phyloP scores from a whole-genome alignment of 2,888 invertebrate species.

The Monopis laevigella region DNA sequence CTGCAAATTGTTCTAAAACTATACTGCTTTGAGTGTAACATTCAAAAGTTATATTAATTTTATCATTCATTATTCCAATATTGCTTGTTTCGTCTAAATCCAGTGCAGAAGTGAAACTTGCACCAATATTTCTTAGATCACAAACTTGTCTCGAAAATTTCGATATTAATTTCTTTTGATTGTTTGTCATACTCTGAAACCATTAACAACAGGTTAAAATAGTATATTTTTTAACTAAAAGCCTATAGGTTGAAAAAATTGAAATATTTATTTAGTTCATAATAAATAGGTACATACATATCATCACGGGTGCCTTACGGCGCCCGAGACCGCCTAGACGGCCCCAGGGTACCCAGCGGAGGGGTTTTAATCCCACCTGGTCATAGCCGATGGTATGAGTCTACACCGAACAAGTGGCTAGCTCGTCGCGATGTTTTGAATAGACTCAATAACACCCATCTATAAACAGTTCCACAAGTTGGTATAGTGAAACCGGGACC shows the following conservation, averaged over 20 bases:
- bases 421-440: too few relatives aligned
- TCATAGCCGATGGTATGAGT: too few relatives aligned
- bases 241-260: not conserved
- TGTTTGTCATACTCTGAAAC: constrained; percentile 70
- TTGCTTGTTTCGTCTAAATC: constrained; percentile 36
- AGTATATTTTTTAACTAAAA: not conserved
- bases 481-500: too few relatives aligned
- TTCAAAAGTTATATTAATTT: constrained; percentile 47
- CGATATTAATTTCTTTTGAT: constrained; percentile 71
- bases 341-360: too few relatives aligned
- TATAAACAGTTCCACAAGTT: too few relatives aligned
- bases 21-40: constrained; percentile 59
- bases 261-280: not conserved
- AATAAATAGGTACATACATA: too few relatives aligned
- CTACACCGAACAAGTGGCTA: too few relatives aligned
- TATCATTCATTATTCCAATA: constrained; percentile 37
- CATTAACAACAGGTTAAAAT: too few relatives aligned
- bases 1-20: constrained; percentile 73
- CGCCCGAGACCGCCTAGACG: too few relatives aligned
- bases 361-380: too few relatives aligned
- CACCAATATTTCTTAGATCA: constrained; percentile 60
- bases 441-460: too few relatives aligned
- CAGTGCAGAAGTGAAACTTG: constrained; percentile 39
- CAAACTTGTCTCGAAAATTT: constrained; percentile 66
- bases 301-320: too few relatives aligned